These are phyloP conservation scores for Menura novaehollandiae DNA, from an alignment of 2,113 vertebrate species.

Conservation along the genomic window DNA sequence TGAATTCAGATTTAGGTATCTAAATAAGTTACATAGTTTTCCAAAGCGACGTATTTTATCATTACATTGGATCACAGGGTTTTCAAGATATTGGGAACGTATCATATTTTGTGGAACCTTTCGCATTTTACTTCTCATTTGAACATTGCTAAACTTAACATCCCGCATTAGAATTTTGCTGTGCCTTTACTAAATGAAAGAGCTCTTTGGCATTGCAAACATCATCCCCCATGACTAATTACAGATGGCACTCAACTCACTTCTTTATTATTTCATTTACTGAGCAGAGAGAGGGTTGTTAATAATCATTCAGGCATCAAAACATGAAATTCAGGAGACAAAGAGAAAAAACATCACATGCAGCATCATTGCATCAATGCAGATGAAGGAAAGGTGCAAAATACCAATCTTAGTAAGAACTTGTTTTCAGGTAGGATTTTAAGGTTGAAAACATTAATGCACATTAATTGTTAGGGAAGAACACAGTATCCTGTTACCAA, in stretches of 20 bases:
- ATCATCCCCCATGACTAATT: not conserved
- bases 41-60: not conserved
- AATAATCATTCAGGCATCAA: not conserved
- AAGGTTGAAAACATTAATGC: not conserved
- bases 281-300: not conserved
- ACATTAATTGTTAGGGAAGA: not conserved
- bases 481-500: not conserved
- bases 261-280: not conserved
- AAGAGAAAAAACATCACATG: not conserved
- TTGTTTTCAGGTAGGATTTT: not conserved
- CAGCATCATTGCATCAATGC: not conserved
- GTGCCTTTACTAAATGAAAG: not conserved
- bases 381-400: not conserved
- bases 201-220: not conserved
- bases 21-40: not conserved
- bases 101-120: not conserved
- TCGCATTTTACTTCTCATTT: not conserved
- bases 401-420: not conserved
- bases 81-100: not conserved
- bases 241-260: not conserved
- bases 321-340: not conserved
- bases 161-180: not conserved
- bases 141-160: not conserved
- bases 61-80: not conserved
- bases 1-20: not conserved